phyloP scores from a whole-genome alignment of 2,888 invertebrate genomes.

The Trypoxylon attenuatum region DNA sequence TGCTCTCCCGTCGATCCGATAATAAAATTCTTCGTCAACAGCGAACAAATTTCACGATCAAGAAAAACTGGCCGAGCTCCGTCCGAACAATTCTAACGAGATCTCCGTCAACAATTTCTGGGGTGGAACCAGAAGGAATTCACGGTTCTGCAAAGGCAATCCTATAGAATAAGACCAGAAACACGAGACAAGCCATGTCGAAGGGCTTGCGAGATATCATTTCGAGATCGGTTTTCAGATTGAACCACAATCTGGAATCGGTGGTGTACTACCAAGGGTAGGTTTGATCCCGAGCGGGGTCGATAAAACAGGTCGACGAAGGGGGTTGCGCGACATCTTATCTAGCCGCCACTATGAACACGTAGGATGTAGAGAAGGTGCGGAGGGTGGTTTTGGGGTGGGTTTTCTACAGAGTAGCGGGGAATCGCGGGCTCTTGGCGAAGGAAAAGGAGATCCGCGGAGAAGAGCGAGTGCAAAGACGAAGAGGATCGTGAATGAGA shows the following conservation, averaged over 20 bases:
- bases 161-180: not conserved
- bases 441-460: constrained; percentile 13
- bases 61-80: not conserved
- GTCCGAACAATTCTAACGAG: not conserved
- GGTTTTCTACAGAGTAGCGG: not conserved
- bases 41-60: too few species aligned
- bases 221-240: not conserved
- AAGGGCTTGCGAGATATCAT: not conserved
- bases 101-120: not conserved
- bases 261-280: too few species aligned
- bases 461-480: constrained; percentile 10
- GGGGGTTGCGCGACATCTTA: constrained; percentile 40
- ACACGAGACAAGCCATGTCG: not conserved
- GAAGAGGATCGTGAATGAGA: constrained; percentile 47
- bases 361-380: constrained; percentile 18
- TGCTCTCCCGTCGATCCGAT: not conserved
- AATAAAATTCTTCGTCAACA: too few species aligned
- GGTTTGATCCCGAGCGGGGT: constrained; percentile 5
- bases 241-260: not conserved
- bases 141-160: not conserved
- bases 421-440: constrained; percentile 10
- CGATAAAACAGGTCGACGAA: constrained; percentile 40
- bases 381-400: constrained; percentile 5
- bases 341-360: constrained; percentile 38
- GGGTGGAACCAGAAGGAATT: not conserved